These are phyloP conservation scores for Platichthys flesus DNA, from an alignment of 2,113 vertebrate genomes.

Conservation along the genomic window DNA sequence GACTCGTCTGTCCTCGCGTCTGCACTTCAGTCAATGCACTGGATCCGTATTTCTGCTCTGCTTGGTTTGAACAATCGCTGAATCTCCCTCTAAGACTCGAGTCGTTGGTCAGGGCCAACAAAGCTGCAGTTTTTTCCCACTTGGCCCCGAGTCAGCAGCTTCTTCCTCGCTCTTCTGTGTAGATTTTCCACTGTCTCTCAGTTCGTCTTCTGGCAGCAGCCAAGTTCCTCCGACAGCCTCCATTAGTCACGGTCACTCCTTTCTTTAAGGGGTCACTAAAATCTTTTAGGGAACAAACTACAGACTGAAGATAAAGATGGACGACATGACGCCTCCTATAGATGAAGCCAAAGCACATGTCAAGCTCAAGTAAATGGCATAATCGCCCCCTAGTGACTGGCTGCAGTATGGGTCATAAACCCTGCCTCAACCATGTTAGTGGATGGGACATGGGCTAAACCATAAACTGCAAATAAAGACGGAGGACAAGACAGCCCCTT, in stretches of 20 bases:
- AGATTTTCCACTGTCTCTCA: slow-evolving; percentile 40
- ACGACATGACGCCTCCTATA: neutral
- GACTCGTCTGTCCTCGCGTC: slow-evolving; percentile 18
- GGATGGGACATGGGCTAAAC: too few relatives aligned
- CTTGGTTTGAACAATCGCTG: slow-evolving; percentile 30
- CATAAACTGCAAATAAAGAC: too few relatives aligned
- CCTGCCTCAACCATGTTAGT: too few relatives aligned
- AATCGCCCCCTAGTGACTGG: neutral
- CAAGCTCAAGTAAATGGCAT: too few relatives aligned
- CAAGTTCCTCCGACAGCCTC: slow-evolving; percentile 9
- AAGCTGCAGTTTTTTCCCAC: too few relatives aligned
- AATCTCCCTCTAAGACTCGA: slow-evolving; percentile 13
- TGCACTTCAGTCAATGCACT: slow-evolving; percentile 31
- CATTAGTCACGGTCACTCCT: slow-evolving; percentile 45
- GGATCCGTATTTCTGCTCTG: neutral
- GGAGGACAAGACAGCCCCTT: too few relatives aligned
- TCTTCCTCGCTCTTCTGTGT: slow-evolving; percentile 21
- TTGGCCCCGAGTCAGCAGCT: neutral
- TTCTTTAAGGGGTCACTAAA: slow-evolving; percentile 2
- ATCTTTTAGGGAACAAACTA: neutral
- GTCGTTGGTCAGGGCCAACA: slow-evolving; percentile 30
- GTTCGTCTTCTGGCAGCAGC: slow-evolving; percentile 38
- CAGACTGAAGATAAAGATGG: neutral
- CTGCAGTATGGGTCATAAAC: neutral
- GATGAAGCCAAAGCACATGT: neutral